phyloP scores from a whole-genome alignment of 2,888 invertebrate species.

The Sussaba pulchella region DNA sequence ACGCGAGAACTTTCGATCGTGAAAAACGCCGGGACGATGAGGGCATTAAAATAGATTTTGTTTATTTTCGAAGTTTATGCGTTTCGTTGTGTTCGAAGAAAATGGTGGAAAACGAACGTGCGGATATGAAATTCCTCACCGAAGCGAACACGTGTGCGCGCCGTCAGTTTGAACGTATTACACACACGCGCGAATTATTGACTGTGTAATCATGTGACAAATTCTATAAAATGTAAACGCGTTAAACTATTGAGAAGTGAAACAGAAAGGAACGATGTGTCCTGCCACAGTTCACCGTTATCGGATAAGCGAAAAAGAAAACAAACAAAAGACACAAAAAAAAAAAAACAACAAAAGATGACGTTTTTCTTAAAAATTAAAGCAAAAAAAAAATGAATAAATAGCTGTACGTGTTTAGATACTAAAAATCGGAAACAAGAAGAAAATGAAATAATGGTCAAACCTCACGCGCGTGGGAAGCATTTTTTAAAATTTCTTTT shows the following conservation, averaged over 20 bases:
- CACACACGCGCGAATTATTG: constrained; percentile 74
- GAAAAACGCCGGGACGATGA: constrained; percentile 52
- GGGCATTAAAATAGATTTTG: constrained; percentile 61
- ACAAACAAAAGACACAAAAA: constrained; percentile 71
- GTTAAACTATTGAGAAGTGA: constrained; percentile 75
- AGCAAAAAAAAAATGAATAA: constrained; percentile 71
- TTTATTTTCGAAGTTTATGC: constrained; percentile 54
- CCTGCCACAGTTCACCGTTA: constrained; percentile 58
- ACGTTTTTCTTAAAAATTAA: constrained; percentile 59
- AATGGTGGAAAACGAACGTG: constrained; percentile 58
- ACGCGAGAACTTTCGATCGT: constrained; percentile 41
- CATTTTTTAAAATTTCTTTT: constrained; percentile 55
- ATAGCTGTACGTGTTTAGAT: constrained; percentile 72
- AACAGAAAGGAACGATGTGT: constrained; percentile 64
- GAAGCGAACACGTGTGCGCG: constrained; percentile 68
- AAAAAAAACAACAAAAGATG: constrained; percentile 57
- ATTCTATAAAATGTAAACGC: constrained; percentile 82
- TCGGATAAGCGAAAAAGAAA: constrained; percentile 72
- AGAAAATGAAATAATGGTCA: constrained; percentile 45
- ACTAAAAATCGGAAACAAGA: constrained; percentile 63
- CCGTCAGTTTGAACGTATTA: constrained; percentile 66
- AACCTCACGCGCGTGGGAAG: constrained; percentile 47
- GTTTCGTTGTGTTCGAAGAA: constrained; percentile 43
- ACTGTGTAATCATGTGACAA: constrained; percentile 81
- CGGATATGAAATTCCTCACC: constrained; percentile 71